phyloP scores from a whole-genome alignment of 2,797 vertebrate species.

The Pseudochromis fuscus region DNA sequence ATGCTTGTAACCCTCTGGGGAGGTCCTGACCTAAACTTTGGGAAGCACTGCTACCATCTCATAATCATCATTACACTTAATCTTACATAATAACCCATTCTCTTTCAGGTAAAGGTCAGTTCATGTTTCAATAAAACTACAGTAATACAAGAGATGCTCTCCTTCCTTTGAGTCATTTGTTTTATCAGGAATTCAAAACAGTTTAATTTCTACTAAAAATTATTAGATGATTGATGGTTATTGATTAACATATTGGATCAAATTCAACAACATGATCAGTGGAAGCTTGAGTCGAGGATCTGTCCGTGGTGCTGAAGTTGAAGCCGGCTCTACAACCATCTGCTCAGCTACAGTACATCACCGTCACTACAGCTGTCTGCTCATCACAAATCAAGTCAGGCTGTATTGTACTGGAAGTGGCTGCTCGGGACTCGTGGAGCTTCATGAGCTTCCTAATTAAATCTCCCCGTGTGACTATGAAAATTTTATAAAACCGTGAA shows the following conservation, averaged over 20 bases:
- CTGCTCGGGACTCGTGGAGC: slow-evolving; percentile 8
- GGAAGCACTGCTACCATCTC: too few relatives aligned
- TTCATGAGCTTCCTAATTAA: slow-evolving; percentile 15
- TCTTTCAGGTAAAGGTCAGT: background rate
- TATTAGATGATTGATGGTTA: background rate
- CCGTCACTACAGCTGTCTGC: slow-evolving; percentile 3
- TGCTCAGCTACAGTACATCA: background rate
- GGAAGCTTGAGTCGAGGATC: slow-evolving; percentile 9
- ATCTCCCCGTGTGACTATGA: slow-evolving; percentile 21
- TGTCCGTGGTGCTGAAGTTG: slow-evolving; percentile 64
- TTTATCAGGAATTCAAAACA: background rate
- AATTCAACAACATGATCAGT: background rate
- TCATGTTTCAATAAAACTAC: background rate
- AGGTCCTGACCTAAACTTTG: too few relatives aligned
- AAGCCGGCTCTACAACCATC: background rate
- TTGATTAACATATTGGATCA: background rate
- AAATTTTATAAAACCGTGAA: slow-evolving; percentile 21
- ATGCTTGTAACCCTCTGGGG: too few relatives aligned
- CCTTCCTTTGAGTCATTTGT: background rate
- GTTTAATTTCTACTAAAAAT: background rate
- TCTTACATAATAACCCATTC: too few relatives aligned
- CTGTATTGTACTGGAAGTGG: background rate
- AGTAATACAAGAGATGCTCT: background rate
- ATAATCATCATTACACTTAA: too few relatives aligned
- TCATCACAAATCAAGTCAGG: slow-evolving; percentile 18